Percentiles rank a stretch among this genome's conserved stretches.
phyloP scores from a whole-genome alignment of 2,113 vertebrate genomes.

The human region DNA sequence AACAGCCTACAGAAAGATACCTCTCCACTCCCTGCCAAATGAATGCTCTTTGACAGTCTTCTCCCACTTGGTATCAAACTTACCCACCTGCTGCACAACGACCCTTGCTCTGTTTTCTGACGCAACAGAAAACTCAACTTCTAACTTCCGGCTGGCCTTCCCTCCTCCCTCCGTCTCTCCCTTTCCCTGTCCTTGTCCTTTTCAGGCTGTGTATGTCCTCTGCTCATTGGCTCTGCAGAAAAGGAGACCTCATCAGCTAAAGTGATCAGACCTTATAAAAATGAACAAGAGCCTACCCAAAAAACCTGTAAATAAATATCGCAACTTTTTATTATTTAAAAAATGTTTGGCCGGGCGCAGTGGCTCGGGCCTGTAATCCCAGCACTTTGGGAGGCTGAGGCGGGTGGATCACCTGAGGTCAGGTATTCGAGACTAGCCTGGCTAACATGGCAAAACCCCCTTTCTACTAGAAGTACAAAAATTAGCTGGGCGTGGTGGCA shows the following conservation, averaged over 20 bases:
- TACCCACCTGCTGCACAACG: background rate
- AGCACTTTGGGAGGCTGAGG: too few relatives aligned
- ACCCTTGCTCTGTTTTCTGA: background rate
- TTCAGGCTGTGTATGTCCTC: background rate
- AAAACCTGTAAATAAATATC: background rate
- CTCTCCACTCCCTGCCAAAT: background rate
- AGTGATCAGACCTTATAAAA: background rate
- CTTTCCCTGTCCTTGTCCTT: background rate
- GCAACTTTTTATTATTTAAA: background rate
- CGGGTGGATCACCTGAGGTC: too few relatives aligned
- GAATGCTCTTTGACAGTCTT: background rate
- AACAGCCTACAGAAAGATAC: background rate
- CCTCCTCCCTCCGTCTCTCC: background rate
- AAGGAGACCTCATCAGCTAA: background rate
- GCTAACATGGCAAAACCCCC: too few relatives aligned
- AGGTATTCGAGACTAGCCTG: too few relatives aligned
- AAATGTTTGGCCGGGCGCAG: too few relatives aligned
- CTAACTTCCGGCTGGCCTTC: background rate
- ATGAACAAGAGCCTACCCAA: background rate
- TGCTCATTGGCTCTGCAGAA: background rate
- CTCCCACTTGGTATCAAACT: background rate
- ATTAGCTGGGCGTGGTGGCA: too few relatives aligned
- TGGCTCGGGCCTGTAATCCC: too few relatives aligned
- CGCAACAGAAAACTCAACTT: background rate
- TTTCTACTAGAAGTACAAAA: too few relatives aligned